Base-by-base conservation (phyloP, 2,797 vertebrate genomes). In the Pogoniulus pusillus region DNA sequence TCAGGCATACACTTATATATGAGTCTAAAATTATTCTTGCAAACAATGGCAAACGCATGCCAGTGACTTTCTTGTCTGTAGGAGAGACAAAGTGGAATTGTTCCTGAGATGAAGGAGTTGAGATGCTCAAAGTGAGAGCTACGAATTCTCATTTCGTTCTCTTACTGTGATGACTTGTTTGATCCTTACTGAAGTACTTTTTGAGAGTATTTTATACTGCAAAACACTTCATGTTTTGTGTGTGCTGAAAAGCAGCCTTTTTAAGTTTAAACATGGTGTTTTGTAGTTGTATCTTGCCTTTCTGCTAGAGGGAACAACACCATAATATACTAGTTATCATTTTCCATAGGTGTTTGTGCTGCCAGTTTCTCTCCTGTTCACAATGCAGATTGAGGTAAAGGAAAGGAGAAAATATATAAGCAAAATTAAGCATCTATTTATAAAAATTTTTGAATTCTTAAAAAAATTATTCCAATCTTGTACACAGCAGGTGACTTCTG, bases 61-160 rank as follows among this genome's bases (percentile, higher is more conserved):
- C 68, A 79, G 62, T 85, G 84, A 76, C 86, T 91, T 43, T 60
- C 32, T 51, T 59, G 64, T 58, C 71, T 63, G 37, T n/a, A 93
- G 49, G 70, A 91, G 94, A 81, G 63, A 53, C 68, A 47, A 90
- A 90, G 55, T 70, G 78, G 90, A 90, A 94, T 90, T 85, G 78
- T 78, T 92, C 87, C 72, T 65, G 16, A 86, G 75, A 34, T 54
- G 69, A 65, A 93, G 87, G 87, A 80, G 80, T 82, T 82, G 45
- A 82, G 92, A 94, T 64, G 71, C 87, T 95, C 74, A 68, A 45
- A 70, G n/a, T 20, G 89, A 95, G 80, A 82, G 82, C 57, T 89
- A 51, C 88, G 93, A 91, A 79, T 84, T 80, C 91, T 91, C 19
- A 23, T 91, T 91, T 96, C 89, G 94, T 92, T 96, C 95, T 88